Conservation (phyloP, 2,113 vertebrate species). For the Dascyllus trimaculatus region DNA sequence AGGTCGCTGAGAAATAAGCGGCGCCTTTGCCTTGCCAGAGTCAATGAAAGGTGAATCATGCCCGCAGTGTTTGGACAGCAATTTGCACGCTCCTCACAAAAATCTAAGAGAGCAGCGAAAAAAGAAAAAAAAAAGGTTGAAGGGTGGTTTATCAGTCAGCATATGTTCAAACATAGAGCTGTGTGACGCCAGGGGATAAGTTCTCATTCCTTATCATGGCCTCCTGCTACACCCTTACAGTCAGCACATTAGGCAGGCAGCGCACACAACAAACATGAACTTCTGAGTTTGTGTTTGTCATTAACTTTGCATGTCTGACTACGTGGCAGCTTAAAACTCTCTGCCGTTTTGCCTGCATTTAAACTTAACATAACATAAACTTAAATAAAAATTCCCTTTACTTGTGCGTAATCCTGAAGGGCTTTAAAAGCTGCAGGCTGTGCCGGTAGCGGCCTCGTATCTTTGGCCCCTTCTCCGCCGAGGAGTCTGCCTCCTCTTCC, state of each 20-base stretch:
- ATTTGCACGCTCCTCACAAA: constrained; percentile 79
- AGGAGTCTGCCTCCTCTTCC: constrained; percentile 74
- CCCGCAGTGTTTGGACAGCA: constrained; percentile 79
- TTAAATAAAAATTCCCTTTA: constrained; percentile 70
- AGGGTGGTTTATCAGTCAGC: constrained; percentile 70
- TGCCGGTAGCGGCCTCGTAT: constrained; percentile 81
- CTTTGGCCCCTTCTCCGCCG: constrained; percentile 58
- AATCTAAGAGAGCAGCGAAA: constrained; percentile 75
- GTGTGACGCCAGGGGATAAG: constrained; percentile 68
- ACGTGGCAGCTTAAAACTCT: not conserved
- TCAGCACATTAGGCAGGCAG: constrained; percentile 27
- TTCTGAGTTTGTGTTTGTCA: constrained; percentile 3
- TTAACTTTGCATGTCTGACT: constrained; percentile 12
- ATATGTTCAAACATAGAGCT: constrained; percentile 60
- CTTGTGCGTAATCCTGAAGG: constrained; percentile 88
- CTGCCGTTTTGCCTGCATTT: not conserved
- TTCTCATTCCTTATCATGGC: constrained; percentile 71
- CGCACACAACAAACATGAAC: constrained; percentile 18
- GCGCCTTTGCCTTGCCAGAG: constrained; percentile 45
- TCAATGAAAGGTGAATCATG: constrained; percentile 68
- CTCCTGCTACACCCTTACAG: constrained; percentile 38
- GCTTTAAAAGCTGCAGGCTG: constrained; percentile 87
- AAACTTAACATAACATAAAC: not conserved
- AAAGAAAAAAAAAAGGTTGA: constrained; percentile 37
- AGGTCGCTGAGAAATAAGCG: constrained; percentile 39